Base-by-base conservation (phyloP, 2,888 invertebrate species). In the Tiliacea citrago region DNA sequence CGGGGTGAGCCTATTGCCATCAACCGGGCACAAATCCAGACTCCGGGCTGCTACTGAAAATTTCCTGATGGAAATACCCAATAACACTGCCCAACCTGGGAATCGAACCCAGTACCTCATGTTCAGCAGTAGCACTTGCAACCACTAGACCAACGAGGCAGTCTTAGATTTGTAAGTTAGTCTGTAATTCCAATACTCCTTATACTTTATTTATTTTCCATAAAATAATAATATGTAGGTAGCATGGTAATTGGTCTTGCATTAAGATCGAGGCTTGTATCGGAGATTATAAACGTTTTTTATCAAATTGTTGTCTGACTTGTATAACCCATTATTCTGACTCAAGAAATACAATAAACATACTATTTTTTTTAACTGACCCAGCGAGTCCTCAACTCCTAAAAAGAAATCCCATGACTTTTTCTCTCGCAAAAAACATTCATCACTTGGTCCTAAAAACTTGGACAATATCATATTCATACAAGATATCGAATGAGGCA, bases 381-480 rank as follows among this genome's bases (percentile, higher is more conserved):
- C 53, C 61, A 47, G 67, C 0, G 39, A 73, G 29, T 62, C 5
- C 6, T 16, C 0, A 72, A 79, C 58, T 60, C 2, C 42, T n/a
- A 39, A 53, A 71, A 74, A 72, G 16, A 68, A 70, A 72, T 10
- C n/a, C 39, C 45, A 62, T 58, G 39, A 69, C 35, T 61, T 68
- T 68, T 73, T 67, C 68, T 51, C 47, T 42, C 55, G 21, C 29
- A 35, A 68, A 73, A 70, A 53, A 62, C 63, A 81, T 78, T 75
- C 75, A 70, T 78, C 75, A 75, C 35, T 21, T 12, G 45, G 0
- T 81, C 61, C 29, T 79, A 74, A 73, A 79, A 86, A 84, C 84
- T 85, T 86, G 51, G 39, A 57, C 82, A 70, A 82, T 84, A 74
- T 77, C 72, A 68, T 77, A 84, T 82, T 80, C 84, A 76, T 77